Evolutionary conservation across 2,888 invertebrate genomes (phyloP), one percentile per base, ranked within the genome.

Genomic region (Acronicta aceris): DNA sequence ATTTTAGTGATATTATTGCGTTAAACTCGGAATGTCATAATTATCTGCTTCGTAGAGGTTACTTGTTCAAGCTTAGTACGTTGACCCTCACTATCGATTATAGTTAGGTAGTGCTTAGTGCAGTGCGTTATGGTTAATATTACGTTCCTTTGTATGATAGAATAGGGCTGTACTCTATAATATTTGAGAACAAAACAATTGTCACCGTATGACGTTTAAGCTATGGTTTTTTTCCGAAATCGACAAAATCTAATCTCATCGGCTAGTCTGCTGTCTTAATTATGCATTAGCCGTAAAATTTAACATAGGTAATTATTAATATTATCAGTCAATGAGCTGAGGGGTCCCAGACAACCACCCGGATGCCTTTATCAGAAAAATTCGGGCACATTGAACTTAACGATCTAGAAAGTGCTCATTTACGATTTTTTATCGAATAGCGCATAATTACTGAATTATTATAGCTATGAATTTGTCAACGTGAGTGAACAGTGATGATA

Each of bases 271-370:
- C 15, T 43, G 15, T 9, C 9, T 49, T 65, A 38, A 47, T 13
- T 25, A 43, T 42, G 27, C 36, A 50, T 15, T 53, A 25, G 10
- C 2, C 52, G 49, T 30, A 30, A 7, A 9, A 30, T 9, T 30
- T 30, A 27, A 27, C 27, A 27, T n/a, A n/a, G n/a, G n/a, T 27
- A 45, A 41, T 30, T 47, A 21, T 38, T 33, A 21, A 17, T n/a
- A 45, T 54, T 65, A 70, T 70, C 70, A 55, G 70, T 70, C 61
- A 70, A 48, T 70, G 70, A 61, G 60, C 61, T 56, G 27, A 65
- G 65, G 49, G 48, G 51, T 41, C 50, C 42, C 33, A 42, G 46
- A 17, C 50, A 50, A 30, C 30, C 13, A 17, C 9, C 36, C 21
- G 33, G 38, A 46, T 45, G 43, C 30, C 10, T 12, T 59, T 69